Base-by-base conservation (phyloP, 2,888 invertebrate genomes). In the Caenorhabditis sulstoni region DNA sequence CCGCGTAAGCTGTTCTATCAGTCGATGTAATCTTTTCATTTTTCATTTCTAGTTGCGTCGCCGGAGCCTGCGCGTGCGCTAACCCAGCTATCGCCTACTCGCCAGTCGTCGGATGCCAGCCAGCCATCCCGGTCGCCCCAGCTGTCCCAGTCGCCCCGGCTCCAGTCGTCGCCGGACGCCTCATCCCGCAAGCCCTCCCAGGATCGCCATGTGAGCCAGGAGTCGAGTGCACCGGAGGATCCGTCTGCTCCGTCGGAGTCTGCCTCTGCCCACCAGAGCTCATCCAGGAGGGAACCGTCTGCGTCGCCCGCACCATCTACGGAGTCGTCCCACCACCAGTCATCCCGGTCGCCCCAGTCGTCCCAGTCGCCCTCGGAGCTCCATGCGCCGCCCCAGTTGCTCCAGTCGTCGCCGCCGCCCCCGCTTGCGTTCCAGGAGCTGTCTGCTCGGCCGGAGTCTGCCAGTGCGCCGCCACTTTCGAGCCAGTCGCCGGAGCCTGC, bases 171-270 rank as follows among this genome's bases (percentile, higher is more conserved):
- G 85, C 88, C 66, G 88, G 88, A 18, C 86, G 88, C 70, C 82
- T 89, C 70, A 89, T 88, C 66, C 88, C 88, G 71, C 87, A 87
- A 80, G 87, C 79, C 18, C 75, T 79, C n/a, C 79, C 79, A 45
- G 88, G 88, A 68, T 86, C 87, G 9, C 86, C 86, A 37, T 88
- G 88, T 74, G 88, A 88, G 80, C 89, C 88, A 44, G 89, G 89
- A 84, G 89, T 89, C 70, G 89, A 89, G 79, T 89, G 89, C 82
- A 89, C 89, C 61, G 89, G 89, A 57, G 89, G 89, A 59, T 87
- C 87, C 23, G 88, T 89, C 59, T 89, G 89, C 86, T 88, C 88
- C 53, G 86, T 87, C 74, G 89, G 89, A 70, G 87, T 89, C 39
- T 89, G 89, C 80, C 81, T 89, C 74, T 89, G 89, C 82, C 88